Conservation (phyloP, 2,113 vertebrate species). For the Aphyosemion australe region DNA sequence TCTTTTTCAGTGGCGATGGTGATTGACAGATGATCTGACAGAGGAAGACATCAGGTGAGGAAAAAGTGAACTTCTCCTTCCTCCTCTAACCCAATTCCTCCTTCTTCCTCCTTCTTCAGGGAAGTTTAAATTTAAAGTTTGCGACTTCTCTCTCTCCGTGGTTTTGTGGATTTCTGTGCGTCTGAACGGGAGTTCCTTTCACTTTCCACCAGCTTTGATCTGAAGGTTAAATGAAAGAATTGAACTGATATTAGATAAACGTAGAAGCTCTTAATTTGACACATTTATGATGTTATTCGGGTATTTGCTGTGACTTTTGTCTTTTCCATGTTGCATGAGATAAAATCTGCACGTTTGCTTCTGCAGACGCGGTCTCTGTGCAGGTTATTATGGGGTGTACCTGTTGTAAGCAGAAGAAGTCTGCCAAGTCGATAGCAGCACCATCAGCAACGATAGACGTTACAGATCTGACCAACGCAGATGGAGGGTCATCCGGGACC, state of each 20-base stretch:
- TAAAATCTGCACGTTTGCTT: background rate
- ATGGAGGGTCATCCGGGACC: slow-evolving; percentile 27
- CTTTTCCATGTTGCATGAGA: no score
- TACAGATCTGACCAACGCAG: slow-evolving; percentile 53
- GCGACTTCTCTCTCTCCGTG: slow-evolving; percentile 50
- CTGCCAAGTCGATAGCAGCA: slow-evolving; percentile 65
- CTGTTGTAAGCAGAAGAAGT: slow-evolving; percentile 87
- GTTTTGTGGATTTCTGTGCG: background rate
- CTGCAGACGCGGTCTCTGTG: slow-evolving; percentile 55
- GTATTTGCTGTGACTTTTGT: background rate
- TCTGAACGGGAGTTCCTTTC: slow-evolving; percentile 28
- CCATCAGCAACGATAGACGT: slow-evolving; percentile 40
- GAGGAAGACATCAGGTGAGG: slow-evolving; percentile 77
- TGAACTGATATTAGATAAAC: background rate
- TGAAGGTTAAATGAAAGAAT: background rate
- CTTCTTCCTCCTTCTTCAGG: background rate
- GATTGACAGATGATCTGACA: slow-evolving; percentile 81
- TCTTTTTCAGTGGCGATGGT: slow-evolving; percentile 71
- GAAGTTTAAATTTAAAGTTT: slow-evolving; percentile 43
- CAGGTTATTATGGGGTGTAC: slow-evolving; percentile 87
- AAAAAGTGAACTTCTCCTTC: slow-evolving; percentile 59
- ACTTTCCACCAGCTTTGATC: slow-evolving; percentile 19
- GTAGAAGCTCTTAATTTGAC: background rate
- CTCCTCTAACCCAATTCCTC: background rate
- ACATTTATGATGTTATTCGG: background rate